phyloP scores from a whole-genome alignment of 2,888 invertebrate genomes.

The Leptura quadrifasciata region DNA sequence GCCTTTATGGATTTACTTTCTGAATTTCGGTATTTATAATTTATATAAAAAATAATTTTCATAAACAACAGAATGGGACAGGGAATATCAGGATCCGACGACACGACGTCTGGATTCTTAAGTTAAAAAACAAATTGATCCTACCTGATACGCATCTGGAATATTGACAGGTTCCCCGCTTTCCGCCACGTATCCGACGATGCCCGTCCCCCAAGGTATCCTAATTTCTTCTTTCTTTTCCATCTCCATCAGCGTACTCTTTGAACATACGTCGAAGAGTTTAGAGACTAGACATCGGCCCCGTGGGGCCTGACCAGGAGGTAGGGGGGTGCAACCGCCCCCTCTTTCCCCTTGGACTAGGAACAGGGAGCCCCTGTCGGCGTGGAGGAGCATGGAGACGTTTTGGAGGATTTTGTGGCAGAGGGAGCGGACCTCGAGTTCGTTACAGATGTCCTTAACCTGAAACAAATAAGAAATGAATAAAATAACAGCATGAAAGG shows the following conservation, averaged over 20 bases:
- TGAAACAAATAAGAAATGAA: conserved; percentile 74
- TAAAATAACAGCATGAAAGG: too few relatives aligned
- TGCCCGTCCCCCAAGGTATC: conserved; percentile 96
- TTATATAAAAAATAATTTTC: too few relatives aligned
- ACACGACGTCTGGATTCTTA: too few relatives aligned
- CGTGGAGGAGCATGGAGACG: conserved; percentile 92
- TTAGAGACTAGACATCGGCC: conserved; percentile 91
- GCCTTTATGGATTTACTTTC: too few relatives aligned
- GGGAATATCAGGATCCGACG: too few relatives aligned
- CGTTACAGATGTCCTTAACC: conserved; percentile 97
- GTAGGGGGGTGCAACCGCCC: conserved; percentile 69
- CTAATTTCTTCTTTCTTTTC: conserved; percentile 93
- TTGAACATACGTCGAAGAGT: conserved; percentile 95
- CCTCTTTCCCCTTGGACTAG: conserved; percentile 85
- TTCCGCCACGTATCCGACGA: conserved; percentile 95
- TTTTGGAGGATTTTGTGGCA: conserved; percentile 98
- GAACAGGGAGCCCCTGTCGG: conserved; percentile 94
- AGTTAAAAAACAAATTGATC: conserved; percentile 37
- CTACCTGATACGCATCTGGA: conserved; percentile 94
- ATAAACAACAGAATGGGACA: too few relatives aligned
- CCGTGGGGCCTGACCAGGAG: conserved; percentile 68
- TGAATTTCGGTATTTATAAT: too few relatives aligned
- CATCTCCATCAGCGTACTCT: conserved; percentile 94
- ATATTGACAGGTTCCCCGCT: conserved; percentile 96
- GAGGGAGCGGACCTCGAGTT: conserved; percentile 92